Evolutionary conservation across 1,140 invertebrate species (phyloP).

Genomic region (Calephelis nemesis): DNA sequence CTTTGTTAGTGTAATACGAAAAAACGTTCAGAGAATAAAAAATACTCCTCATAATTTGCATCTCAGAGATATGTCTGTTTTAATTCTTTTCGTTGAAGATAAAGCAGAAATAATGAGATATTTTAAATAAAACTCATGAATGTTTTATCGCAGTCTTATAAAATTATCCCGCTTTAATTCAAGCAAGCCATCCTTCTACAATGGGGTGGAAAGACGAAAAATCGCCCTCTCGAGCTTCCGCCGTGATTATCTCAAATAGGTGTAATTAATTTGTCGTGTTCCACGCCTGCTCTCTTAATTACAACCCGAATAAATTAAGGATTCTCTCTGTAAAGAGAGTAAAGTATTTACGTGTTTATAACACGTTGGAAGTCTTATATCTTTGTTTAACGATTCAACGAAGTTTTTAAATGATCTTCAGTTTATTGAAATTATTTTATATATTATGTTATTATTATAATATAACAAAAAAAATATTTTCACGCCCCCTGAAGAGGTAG

Average conservation of each 20-base stretch:
- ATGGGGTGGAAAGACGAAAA: slow-evolving; percentile 13
- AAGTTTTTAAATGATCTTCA: neutral
- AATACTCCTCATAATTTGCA: neutral
- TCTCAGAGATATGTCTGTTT: neutral
- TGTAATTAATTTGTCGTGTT: slow-evolving; percentile 18
- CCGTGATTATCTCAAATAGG: slow-evolving; percentile 18
- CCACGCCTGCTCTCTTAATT: slow-evolving; percentile 15
- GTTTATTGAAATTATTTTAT: too few species aligned
- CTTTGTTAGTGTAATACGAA: neutral
- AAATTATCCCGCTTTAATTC: slow-evolving; percentile 5
- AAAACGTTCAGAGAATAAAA: too few species aligned
- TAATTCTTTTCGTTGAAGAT: slow-evolving; percentile 7
- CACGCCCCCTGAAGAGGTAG: too few species aligned
- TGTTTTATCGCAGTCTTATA: slow-evolving; percentile 5
- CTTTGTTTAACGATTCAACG: neutral
- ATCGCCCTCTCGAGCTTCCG: slow-evolving; percentile 10
- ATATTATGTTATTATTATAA: too few species aligned
- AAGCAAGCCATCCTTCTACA: slow-evolving; percentile 12
- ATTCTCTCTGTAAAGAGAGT: neutral
- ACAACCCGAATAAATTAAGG: slow-evolving; percentile 12
- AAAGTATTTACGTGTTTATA: slow-evolving; percentile 8
- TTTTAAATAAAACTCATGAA: slow-evolving; percentile 8
- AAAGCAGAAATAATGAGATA: slow-evolving; percentile 15
- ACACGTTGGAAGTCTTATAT: neutral
- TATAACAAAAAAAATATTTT: too few species aligned